Conservation (phyloP, 2,113 vertebrate species). For the Engystomops pustulosus region DNA sequence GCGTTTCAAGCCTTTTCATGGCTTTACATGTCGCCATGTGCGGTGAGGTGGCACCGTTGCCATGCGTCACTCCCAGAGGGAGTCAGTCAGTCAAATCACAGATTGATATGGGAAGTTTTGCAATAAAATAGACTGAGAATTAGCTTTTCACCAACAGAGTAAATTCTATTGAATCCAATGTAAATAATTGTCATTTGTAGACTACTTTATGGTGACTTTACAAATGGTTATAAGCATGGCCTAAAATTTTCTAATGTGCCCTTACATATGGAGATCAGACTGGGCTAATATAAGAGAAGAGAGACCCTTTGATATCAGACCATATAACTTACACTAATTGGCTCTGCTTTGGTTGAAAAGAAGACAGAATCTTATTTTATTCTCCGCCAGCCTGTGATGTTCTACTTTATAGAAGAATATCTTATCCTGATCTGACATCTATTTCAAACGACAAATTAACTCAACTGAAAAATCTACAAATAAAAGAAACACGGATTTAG, state of each 20-base stretch:
- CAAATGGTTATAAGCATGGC: not conserved
- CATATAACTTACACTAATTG: conserved; percentile 51
- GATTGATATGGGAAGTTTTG: not conserved
- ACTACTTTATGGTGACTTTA: not conserved
- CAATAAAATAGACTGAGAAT: not conserved
- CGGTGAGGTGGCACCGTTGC: too few relatives aligned
- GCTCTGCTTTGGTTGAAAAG: conserved; percentile 46
- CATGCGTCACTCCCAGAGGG: too few relatives aligned
- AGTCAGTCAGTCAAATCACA: too few relatives aligned
- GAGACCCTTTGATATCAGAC: conserved; percentile 30
- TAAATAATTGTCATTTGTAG: not conserved
- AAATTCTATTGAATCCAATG: not conserved
- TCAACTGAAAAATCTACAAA: conserved; percentile 33
- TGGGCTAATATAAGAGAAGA: conserved; percentile 17
- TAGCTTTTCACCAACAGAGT: not conserved
- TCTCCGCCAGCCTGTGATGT: conserved; percentile 33
- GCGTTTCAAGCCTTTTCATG: too few relatives aligned
- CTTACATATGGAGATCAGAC: not conserved
- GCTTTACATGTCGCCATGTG: too few relatives aligned
- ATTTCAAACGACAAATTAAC: conserved; percentile 51
- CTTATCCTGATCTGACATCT: conserved; percentile 42
- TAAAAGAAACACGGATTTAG: conserved; percentile 43
- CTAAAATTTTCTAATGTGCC: not conserved
- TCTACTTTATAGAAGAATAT: conserved; percentile 35
- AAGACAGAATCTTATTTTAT: conserved; percentile 47